Evolutionary conservation across 2,113 vertebrate genomes (phyloP).

Genomic region (Stegostoma tigrinum): DNA sequence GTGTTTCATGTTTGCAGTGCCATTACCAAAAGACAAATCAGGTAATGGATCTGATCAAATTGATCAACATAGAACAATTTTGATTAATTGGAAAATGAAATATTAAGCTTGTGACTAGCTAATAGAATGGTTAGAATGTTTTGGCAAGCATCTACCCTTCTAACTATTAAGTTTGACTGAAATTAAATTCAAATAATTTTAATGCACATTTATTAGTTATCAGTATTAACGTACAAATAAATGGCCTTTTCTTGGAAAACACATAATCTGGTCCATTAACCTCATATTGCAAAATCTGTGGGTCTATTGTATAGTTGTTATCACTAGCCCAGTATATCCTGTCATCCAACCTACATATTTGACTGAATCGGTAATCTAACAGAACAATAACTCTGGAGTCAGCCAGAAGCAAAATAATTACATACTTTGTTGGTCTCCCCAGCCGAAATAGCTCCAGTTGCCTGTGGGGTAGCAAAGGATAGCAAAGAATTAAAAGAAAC

Average conservation of each 20-base stretch:
- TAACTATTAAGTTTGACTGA: background rate
- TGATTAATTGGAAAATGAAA: background rate
- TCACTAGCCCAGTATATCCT: background rate
- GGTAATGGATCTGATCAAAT: background rate
- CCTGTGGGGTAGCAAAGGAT: conserved; percentile 55
- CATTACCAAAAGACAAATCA: background rate
- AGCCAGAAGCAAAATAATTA: conserved; percentile 45
- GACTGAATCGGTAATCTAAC: background rate
- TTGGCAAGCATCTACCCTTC: background rate
- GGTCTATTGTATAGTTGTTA: background rate
- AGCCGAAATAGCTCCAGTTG: conserved; percentile 93
- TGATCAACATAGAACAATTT: background rate
- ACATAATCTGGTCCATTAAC: conserved; percentile 1
- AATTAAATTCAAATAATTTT: background rate
- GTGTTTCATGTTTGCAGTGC: background rate
- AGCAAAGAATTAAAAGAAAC: conserved; percentile 46
- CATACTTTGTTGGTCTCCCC: conserved; percentile 98
- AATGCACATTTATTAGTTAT: background rate
- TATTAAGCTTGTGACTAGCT: background rate
- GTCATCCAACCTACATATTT: background rate
- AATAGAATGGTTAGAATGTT: background rate
- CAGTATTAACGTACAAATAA: background rate
- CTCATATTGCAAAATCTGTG: background rate
- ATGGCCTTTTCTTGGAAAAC: background rate
- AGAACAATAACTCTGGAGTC: background rate